Conservation (phyloP, 2,797 vertebrate genomes). For the Tokudaia muenninki region DNA sequence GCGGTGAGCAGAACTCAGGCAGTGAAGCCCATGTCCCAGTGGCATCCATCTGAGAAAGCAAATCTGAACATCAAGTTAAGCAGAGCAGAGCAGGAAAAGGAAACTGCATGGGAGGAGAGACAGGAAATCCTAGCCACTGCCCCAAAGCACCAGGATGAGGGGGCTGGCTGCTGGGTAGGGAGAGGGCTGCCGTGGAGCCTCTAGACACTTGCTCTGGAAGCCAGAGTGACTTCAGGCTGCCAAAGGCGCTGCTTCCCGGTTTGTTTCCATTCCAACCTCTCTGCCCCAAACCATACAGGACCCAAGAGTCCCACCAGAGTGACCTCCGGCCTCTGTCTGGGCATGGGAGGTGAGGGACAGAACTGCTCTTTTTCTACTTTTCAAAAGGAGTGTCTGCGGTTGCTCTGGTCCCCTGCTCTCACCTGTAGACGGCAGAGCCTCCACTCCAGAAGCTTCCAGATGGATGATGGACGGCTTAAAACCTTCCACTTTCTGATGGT, state of each 20-base stretch:
- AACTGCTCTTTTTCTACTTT: not conserved
- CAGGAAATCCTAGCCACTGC: not conserved
- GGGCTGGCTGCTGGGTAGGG: not conserved
- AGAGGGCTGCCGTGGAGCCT: not conserved
- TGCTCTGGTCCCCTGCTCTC: not conserved
- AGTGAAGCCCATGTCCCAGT: not conserved
- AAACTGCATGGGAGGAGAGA: not conserved
- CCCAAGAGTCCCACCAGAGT: not conserved
- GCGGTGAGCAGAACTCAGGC: not conserved
- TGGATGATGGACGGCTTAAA: not conserved
- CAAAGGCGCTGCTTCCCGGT: not conserved
- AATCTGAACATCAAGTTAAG: not conserved
- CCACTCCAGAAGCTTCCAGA: not conserved
- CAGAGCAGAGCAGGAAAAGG: not conserved
- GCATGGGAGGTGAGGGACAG: not conserved
- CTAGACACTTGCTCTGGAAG: not conserved
- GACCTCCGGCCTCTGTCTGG: not conserved
- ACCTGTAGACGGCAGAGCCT: not conserved
- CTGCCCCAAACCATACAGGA: not conserved
- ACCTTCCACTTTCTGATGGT: not conserved
- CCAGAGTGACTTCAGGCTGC: not conserved
- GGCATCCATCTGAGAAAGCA: not conserved
- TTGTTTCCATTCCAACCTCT: not conserved
- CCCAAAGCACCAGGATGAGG: not conserved
- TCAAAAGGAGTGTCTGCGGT: not conserved